Percentiles rank a stretch among this genome's conserved stretches.
These are phyloP conservation scores for Mesodorylaimus sp. DNA, from an alignment of 2,888 invertebrate species.

Conservation along the genomic window DNA sequence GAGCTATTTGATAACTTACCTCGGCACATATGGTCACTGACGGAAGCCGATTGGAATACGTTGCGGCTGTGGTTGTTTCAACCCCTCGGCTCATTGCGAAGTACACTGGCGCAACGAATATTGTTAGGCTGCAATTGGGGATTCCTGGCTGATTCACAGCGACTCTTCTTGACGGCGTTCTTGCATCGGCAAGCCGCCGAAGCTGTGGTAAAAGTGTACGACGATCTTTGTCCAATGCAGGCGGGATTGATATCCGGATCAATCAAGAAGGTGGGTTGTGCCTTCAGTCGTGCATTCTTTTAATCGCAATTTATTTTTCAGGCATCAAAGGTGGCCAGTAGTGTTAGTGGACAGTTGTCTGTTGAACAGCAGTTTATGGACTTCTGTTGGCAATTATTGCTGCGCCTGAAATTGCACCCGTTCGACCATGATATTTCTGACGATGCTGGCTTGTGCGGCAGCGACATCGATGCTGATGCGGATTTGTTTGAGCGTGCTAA, in stretches of 20 bases:
- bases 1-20: background rate
- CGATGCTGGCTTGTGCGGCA: background rate
- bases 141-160: background rate
- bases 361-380: slow-evolving; percentile 23
- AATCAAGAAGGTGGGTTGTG: background rate
- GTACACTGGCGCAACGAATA: background rate
- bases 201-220: background rate
- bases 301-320: background rate
- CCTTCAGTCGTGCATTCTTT: background rate
- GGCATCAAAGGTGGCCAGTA: slow-evolving; percentile 20
- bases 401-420: slow-evolving; percentile 21
- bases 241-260: background rate
- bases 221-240: background rate
- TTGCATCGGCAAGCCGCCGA: background rate
- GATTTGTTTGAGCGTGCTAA: too few species aligned
- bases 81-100: background rate
- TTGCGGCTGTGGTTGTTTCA: background rate
- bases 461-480: background rate
- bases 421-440: background rate
- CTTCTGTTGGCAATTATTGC: slow-evolving; percentile 27
- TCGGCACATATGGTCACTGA: background rate
- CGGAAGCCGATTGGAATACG: background rate
- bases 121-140: background rate
- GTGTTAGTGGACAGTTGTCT: slow-evolving; percentile 18
- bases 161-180: background rate